Base-by-base conservation (phyloP, 2,888 invertebrate species). In the Uropetala carovei region DNA sequence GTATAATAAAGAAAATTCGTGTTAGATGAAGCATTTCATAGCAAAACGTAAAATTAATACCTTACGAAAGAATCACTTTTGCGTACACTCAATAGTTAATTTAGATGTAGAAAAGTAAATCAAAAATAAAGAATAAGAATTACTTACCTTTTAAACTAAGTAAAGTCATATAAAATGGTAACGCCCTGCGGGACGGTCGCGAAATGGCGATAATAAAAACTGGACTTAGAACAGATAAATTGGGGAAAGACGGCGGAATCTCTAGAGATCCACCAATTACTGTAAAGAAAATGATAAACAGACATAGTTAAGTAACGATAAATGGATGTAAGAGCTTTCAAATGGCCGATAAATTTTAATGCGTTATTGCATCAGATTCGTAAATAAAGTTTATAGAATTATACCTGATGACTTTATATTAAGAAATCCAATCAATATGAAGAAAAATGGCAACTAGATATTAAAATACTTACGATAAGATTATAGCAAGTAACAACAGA, bases 101-200 rank as follows among this genome's bases (percentile, higher is more conserved):
- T 58, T 57, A 7, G 0, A 57, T 58, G 22, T 27, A 18, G n/a
- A 59, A 59, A 0, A 59, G 11, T 60, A 85, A 58, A 59, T 1
- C 43, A 5, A 43, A 43, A 43, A 43, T 43, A 56, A 18, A 27
- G 22, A 85, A 92, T 92, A 13, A 92, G 56, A 89, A 56, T 43
- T 13, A 96, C 97, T 97, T 95, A 98, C 98, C 98, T 97, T 96
- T 97, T 96, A 96, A 97, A 97, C 97, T 97, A 98, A 97, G 98
- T 98, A 98, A 98, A 98, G 98, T 98, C 98, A 98, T 98, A 98
- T 98, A 98, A 98, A 97, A 98, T 96, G 97, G 97, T 97, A 97
- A 96, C 97, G 97, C 97, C 97, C 97, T 97, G 96, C 96, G 97
- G 97, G 97, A 97, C 97, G 97, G 96, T 93, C 94, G 93, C 93